Evolutionary conservation across 2,797 vertebrate species (phyloP).

Genomic region (Tenualosa ilisha): DNA sequence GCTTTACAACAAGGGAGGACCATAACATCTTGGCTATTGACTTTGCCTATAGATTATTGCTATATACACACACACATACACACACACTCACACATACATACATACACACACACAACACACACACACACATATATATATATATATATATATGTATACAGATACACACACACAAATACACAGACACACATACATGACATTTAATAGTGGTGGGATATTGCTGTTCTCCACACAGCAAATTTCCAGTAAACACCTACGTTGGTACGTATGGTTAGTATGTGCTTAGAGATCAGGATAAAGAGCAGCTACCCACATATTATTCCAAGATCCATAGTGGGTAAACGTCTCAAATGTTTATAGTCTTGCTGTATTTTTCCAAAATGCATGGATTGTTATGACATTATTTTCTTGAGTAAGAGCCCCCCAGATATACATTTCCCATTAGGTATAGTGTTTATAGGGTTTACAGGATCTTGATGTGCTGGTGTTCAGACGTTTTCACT

Average conservation of each 20-base stretch:
- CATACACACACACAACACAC: not conserved
- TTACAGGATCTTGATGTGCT: not conserved
- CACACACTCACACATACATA: no score
- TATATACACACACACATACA: not conserved
- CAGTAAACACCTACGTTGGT: not conserved
- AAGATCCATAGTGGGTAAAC: not conserved
- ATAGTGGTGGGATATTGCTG: not conserved
- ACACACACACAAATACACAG: no score
- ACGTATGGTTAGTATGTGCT: no score
- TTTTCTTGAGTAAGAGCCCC: no score
- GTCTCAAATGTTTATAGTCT: not conserved
- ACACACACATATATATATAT: no score
- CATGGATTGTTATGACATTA: not conserved
- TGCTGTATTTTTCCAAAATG: not conserved
- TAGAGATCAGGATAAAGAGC: not conserved
- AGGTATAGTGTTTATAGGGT: not conserved
- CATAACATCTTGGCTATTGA: conserved; percentile 25
- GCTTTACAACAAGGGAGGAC: conserved; percentile 49
- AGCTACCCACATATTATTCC: no score
- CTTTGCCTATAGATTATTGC: conserved; percentile 28
- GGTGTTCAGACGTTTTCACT: not conserved
- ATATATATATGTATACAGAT: no score
- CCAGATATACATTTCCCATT: not conserved
- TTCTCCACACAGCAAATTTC: not conserved
- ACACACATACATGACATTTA: not conserved